Evolutionary conservation across 2,113 vertebrate genomes (phyloP), one percentile per base, ranked within the genome.

Genomic region (Pelodiscus sinensis): DNA sequence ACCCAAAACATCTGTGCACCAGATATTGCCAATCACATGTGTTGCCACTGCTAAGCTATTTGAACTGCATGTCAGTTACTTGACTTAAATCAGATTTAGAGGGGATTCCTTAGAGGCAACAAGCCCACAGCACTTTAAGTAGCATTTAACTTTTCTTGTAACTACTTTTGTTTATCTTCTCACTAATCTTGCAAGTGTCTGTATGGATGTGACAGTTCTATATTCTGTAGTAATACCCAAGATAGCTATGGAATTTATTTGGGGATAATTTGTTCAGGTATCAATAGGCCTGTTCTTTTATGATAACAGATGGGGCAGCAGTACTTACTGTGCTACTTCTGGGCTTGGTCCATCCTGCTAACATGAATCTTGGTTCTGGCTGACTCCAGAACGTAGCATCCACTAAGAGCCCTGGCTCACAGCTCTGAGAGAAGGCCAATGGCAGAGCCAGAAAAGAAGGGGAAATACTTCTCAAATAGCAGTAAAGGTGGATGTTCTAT

Each of bases 1-100:
- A 93, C 93, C 68, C 55, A 35, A 90, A 94, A 91, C 93, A 97
- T 96, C 88, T 97, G 97, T 81, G 50, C 87, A 79, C 94, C 96
- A 97, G 92, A 96, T 82, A 93, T 6, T 21, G 71, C 58, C 62
- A 91, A n/a, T 95, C 60, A 79, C 35, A 86, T 86, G 44, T 84
- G 92, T 87, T 86, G n/a, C 86, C 31, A 78, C 55, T 77, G 31
- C 73, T 81, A 31, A 89, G n/a, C 55, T 92, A 83, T 81, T 87
- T 94, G 81, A 62, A 91, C 44, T 60, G 81, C 79, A 91, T 90
- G 89, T 29, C 11, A 87, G 73, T 68, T 82, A 55, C 31, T 24
- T 55, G 62, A 60, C 38, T 94, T 93, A 73, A 57, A 55, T 44
- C 54, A 38, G 77, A 29, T 88, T 83, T 21, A 92, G 78, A 91